Evolutionary conservation across 2,888 invertebrate genomes (phyloP).

Genomic region (Sphaerophoria taeniata): DNA sequence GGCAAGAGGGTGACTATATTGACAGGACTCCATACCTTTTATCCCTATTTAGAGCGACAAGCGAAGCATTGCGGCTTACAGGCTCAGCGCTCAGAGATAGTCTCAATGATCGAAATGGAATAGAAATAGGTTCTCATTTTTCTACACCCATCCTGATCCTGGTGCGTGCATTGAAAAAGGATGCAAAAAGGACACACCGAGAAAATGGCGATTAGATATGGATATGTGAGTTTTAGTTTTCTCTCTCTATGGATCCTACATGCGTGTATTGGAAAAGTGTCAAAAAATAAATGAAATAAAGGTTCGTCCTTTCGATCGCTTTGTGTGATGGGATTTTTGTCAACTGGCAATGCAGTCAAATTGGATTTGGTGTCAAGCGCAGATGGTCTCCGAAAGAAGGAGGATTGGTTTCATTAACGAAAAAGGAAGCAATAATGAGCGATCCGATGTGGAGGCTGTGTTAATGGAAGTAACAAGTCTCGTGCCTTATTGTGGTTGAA

Average conservation of each 20-base stretch:
- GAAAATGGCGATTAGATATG: constrained; percentile 76
- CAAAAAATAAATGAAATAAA: constrained; percentile 27
- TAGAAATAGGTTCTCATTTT: constrained; percentile 65
- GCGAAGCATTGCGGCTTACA: constrained; percentile 40
- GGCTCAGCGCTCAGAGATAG: constrained; percentile 14
- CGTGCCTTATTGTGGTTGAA: constrained; percentile 30
- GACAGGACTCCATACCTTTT: constrained; percentile 52
- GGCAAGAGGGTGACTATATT: constrained; percentile 57
- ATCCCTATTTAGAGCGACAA: constrained; percentile 66
- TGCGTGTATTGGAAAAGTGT: neutral
- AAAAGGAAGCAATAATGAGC: constrained; percentile 9
- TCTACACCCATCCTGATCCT: constrained; percentile 3
- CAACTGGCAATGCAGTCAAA: constrained; percentile 66
- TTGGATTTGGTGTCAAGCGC: constrained; percentile 70
- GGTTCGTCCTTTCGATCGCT: constrained; percentile 37
- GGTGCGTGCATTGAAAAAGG: constrained; percentile 41
- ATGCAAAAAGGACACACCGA: constrained; percentile 76
- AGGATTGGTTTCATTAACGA: constrained; percentile 46
- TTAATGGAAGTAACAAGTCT: neutral
- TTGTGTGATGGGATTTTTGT: constrained; percentile 69
- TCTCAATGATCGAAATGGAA: constrained; percentile 38
- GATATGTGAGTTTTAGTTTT: constrained; percentile 57
- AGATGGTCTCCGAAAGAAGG: constrained; percentile 60
- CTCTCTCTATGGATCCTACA: constrained; percentile 54
- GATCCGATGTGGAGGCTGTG: neutral